These are phyloP conservation scores for Saguinus imperator DNA, from an alignment of 2,113 vertebrate genomes.

Conservation along the genomic window DNA sequence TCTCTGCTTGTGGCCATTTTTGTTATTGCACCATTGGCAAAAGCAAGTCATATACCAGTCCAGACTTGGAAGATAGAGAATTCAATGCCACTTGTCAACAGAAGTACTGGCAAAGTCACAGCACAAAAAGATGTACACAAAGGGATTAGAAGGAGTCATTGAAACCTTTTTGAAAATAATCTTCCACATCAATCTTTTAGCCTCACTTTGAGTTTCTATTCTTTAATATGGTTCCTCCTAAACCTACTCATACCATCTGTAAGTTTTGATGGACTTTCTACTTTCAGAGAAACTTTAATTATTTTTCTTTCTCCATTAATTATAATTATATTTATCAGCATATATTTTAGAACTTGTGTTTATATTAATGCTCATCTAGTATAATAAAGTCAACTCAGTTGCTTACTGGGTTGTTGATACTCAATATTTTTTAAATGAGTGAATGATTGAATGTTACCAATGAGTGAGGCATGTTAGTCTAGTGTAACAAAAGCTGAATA, in stretches of 20 bases:
- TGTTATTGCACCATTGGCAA: not conserved
- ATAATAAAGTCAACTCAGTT: not conserved
- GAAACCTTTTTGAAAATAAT: not conserved
- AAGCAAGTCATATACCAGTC: not conserved
- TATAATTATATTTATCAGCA: not conserved
- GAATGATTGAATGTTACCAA: not conserved
- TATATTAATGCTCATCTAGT: not conserved
- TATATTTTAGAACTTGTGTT: not conserved
- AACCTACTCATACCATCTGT: not conserved
- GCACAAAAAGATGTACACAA: not conserved
- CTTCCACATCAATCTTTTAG: not conserved
- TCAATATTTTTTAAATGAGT: not conserved
- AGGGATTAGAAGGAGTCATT: not conserved
- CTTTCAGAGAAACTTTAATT: not conserved
- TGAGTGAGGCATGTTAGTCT: not conserved
- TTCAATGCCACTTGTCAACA: not conserved
- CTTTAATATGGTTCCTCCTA: not conserved
- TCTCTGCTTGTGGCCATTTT: not conserved
- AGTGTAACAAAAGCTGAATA: not conserved
- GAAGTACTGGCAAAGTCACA: not conserved
- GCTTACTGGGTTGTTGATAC: not conserved
- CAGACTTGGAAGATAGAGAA: not conserved
- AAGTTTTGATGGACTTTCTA: not conserved
- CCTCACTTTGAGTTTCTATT: not conserved
- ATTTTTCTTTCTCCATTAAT: not conserved